Conservation (phyloP, 2,888 invertebrate genomes). For the Exephanes ischioxanthus region DNA sequence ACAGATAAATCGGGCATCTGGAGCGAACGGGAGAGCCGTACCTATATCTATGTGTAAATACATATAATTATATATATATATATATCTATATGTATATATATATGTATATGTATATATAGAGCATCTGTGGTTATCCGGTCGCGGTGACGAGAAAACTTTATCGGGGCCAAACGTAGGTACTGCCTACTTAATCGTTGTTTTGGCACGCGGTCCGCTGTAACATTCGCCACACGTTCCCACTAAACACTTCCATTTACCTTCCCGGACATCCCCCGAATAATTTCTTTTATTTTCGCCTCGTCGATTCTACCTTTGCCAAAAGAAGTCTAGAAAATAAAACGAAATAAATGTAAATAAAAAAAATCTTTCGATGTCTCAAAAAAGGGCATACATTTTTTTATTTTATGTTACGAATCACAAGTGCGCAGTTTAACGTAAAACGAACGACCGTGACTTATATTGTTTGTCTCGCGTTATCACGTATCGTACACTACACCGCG, state of each 20-base stretch:
- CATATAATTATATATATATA: neutral
- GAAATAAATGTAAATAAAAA: neutral
- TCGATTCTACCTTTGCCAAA: too few species aligned
- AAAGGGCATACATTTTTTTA: neutral
- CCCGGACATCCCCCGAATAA: neutral
- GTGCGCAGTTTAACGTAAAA: neutral
- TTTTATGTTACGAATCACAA: neutral
- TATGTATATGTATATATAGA: constrained; percentile 7
- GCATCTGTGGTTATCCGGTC: constrained; percentile 53
- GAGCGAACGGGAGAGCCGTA: constrained; percentile 32
- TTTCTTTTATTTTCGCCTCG: neutral
- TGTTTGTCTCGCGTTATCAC: constrained; percentile 1
- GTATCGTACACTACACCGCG: neutral
- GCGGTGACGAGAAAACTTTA: constrained; percentile 58
- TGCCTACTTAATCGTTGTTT: constrained; percentile 40
- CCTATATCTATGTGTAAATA: neutral
- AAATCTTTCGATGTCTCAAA: neutral
- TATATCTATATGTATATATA: too few species aligned
- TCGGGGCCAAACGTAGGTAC: constrained; percentile 28
- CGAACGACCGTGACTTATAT: constrained; percentile 8
- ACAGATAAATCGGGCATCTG: constrained; percentile 57
- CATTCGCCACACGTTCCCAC: constrained; percentile 1
- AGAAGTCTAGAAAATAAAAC: neutral
- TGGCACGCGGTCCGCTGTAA: neutral
- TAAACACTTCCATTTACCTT: constrained; percentile 7